These are phyloP conservation scores for Odiellus spinosus DNA, from an alignment of 2,888 invertebrate species.

Conservation along the genomic window DNA sequence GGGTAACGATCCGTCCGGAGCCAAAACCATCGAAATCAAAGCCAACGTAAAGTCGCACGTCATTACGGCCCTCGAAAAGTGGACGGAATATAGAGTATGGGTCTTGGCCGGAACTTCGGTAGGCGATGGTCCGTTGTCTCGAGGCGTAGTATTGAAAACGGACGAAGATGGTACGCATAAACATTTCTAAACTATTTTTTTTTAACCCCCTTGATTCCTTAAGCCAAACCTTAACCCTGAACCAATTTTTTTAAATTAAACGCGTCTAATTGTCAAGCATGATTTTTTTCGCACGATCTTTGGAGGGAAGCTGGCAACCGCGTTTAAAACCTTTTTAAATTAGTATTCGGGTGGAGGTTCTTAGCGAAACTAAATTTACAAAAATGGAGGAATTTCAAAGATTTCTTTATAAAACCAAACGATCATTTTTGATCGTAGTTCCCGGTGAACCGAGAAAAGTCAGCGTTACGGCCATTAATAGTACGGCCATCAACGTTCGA, in stretches of 20 bases:
- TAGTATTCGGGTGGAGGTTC: too few relatives aligned
- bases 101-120: slow-evolving; percentile 89
- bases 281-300: too few relatives aligned
- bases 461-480: slow-evolving; percentile 72
- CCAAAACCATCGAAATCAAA: slow-evolving; percentile 35
- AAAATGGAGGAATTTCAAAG: too few relatives aligned
- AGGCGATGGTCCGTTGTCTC: slow-evolving; percentile 86
- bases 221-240: too few relatives aligned
- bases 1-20: slow-evolving; percentile 50
- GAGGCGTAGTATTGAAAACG: slow-evolving; percentile 79
- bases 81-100: slow-evolving; percentile 95
- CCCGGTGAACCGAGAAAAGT: slow-evolving; percentile 94
- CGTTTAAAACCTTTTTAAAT: too few relatives aligned
- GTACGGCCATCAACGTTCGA: slow-evolving; percentile 81
- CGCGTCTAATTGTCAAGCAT: too few relatives aligned
- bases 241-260: too few relatives aligned
- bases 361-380: too few relatives aligned
- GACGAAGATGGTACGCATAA: slow-evolving; percentile 90
- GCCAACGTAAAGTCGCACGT: slow-evolving; percentile 38
- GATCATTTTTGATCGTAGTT: slow-evolving; percentile 41
- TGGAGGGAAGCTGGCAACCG: too few relatives aligned
- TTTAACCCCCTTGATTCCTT: too few relatives aligned
- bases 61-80: slow-evolving; percentile 76
- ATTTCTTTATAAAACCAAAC: too few relatives aligned
- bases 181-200: not conserved